Evolutionary conservation across 2,888 invertebrate species (phyloP).

Genomic region (Lutraria lutraria): DNA sequence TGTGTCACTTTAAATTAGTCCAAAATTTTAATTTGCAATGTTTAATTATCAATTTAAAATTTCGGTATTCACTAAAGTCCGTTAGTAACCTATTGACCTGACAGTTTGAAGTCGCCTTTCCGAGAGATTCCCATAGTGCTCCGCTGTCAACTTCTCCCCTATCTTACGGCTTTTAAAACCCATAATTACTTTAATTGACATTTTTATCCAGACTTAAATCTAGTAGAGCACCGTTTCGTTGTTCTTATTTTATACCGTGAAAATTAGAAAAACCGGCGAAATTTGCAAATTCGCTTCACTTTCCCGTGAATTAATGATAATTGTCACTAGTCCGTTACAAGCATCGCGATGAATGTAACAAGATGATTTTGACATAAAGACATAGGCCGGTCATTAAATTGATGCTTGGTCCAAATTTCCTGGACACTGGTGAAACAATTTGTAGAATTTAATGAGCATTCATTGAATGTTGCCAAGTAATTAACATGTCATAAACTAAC

Average conservation of each 20-base stretch:
- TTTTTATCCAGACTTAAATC: slow-evolving; percentile 62
- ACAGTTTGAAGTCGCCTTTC: neutral
- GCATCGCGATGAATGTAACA: slow-evolving; percentile 41
- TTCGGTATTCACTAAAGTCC: neutral
- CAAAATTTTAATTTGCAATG: slow-evolving; percentile 18
- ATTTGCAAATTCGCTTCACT: slow-evolving; percentile 52
- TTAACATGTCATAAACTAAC: slow-evolving; percentile 68
- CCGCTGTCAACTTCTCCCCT: slow-evolving; percentile 28
- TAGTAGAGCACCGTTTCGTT: slow-evolving; percentile 30
- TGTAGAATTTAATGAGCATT: slow-evolving; percentile 69
- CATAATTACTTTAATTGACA: slow-evolving; percentile 64
- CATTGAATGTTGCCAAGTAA: slow-evolving; percentile 67
- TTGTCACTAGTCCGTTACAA: slow-evolving; percentile 56
- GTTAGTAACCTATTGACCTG: slow-evolving; percentile 44
- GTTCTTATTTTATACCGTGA: slow-evolving; percentile 58
- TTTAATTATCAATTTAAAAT: slow-evolving; percentile 29
- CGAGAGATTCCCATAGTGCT: slow-evolving; percentile 44
- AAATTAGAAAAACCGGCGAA: slow-evolving; percentile 56
- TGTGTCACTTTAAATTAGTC: slow-evolving; percentile 14
- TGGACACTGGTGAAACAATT: slow-evolving; percentile 52
- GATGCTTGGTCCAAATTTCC: slow-evolving; percentile 48
- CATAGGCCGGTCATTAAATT: slow-evolving; percentile 49
- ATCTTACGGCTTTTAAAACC: slow-evolving; percentile 47
- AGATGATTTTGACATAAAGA: slow-evolving; percentile 28
- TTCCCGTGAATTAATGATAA: slow-evolving; percentile 53